Evolutionary conservation across 2,797 vertebrate species (phyloP).

Genomic region (Poeciliopsis paucimaculata): DNA sequence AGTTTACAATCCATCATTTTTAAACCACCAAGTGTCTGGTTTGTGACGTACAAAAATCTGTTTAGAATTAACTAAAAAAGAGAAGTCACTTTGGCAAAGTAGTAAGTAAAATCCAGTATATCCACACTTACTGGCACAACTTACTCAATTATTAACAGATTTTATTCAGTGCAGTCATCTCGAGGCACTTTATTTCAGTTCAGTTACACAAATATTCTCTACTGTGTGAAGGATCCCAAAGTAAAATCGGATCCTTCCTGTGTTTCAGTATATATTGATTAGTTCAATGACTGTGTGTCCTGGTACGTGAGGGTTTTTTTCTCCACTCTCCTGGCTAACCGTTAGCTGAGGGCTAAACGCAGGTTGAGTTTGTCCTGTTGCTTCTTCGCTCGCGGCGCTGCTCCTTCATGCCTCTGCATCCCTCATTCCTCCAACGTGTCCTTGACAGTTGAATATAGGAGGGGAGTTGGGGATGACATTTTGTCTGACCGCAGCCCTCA

Average conservation of each 20-base stretch:
- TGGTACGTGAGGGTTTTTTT: neutral
- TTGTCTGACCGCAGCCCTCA: conserved; percentile 64
- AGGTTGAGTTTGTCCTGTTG: conserved; percentile 42
- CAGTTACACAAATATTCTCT: neutral
- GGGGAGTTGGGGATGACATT: conserved; percentile 62
- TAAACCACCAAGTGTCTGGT: neutral
- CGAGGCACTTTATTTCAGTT: no score
- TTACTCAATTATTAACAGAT: neutral
- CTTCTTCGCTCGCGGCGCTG: conserved; percentile 41
- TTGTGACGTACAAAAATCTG: neutral
- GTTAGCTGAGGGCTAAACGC: conserved; percentile 45
- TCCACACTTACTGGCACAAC: neutral
- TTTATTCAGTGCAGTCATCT: no score
- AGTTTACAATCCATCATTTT: neutral
- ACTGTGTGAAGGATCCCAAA: neutral
- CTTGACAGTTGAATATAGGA: conserved; percentile 68
- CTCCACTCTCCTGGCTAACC: conserved; percentile 20
- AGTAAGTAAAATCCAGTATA: neutral
- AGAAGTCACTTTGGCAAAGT: neutral
- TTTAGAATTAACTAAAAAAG: neutral
- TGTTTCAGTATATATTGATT: conserved; percentile 28
- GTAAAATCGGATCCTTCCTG: conserved; percentile 27
- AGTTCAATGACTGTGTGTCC: conserved; percentile 30
- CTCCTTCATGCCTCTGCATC: conserved; percentile 49
- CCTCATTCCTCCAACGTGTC: conserved; percentile 59